Evolutionary conservation across 2,888 invertebrate genomes (phyloP).

Genomic region (Trisateles emortualis): DNA sequence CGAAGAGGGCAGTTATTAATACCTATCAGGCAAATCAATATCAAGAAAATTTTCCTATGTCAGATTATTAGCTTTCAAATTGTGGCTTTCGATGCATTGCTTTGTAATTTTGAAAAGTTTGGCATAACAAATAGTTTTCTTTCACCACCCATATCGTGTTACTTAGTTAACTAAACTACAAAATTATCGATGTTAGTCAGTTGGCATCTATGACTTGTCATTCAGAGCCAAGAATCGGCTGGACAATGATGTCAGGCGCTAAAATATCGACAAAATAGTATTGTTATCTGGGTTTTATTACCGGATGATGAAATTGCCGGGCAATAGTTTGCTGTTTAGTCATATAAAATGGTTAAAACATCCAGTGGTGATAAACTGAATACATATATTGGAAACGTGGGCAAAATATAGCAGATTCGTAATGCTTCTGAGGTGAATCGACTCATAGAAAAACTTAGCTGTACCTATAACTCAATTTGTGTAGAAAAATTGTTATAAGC

Average conservation of each 20-base stretch:
- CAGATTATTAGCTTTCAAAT: too few relatives aligned
- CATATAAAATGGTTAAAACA: neutral
- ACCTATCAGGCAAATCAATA: too few relatives aligned
- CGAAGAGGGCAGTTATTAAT: too few relatives aligned
- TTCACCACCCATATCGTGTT: conserved; percentile 28
- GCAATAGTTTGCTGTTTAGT: neutral
- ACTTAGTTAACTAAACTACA: conserved; percentile 26
- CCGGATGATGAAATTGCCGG: conserved; percentile 5
- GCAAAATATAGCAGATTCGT: too few relatives aligned
- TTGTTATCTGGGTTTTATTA: neutral
- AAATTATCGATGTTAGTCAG: conserved; percentile 23
- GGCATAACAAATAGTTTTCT: conserved; percentile 36
- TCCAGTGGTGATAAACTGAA: neutral
- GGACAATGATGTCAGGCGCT: conserved; percentile 20
- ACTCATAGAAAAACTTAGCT: too few relatives aligned
- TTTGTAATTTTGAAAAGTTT: conserved; percentile 12
- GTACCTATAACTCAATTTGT: too few relatives aligned
- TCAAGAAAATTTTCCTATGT: neutral
- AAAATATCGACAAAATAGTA: conserved; percentile 7
- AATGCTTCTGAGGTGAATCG: too few relatives aligned
- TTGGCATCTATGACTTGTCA: conserved; percentile 29
- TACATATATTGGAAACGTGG: neutral
- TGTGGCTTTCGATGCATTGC: neutral
- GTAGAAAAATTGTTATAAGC: too few relatives aligned
- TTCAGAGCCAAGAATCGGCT: conserved; percentile 28